Percentiles rank a stretch among this genome's conserved stretches.
phyloP scores from a whole-genome alignment of 2,888 invertebrate genomes.

The Ophion costatus region DNA sequence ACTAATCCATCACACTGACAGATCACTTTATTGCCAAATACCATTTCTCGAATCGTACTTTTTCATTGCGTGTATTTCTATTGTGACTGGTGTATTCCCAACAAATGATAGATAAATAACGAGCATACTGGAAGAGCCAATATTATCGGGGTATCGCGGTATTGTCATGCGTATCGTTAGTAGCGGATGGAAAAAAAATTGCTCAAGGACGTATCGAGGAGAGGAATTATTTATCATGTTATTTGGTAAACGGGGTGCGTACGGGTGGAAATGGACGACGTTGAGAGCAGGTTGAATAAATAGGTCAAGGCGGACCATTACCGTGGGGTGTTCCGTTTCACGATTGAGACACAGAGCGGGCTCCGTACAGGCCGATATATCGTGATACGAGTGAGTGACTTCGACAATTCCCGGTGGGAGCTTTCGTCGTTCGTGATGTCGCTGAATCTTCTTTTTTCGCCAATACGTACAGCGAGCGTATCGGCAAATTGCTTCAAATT shows the following conservation, averaged over 20 bases:
- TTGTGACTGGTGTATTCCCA: background rate
- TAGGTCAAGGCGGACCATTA: slow-evolving; percentile 62
- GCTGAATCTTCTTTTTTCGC: background rate
- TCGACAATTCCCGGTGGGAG: background rate
- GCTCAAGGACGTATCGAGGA: slow-evolving; percentile 30
- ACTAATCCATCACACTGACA: too few relatives aligned
- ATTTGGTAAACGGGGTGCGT: slow-evolving; percentile 28
- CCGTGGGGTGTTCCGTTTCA: slow-evolving; percentile 56
- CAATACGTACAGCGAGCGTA: too few relatives aligned
- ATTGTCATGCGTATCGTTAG: slow-evolving; percentile 3
- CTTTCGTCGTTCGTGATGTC: background rate
- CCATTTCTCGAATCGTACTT: too few relatives aligned
- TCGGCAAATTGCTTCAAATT: background rate
- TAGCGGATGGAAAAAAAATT: slow-evolving; percentile 8
- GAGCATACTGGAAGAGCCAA: background rate
- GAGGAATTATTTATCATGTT: slow-evolving; percentile 17
- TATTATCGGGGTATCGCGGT: background rate
- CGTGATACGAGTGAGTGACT: slow-evolving; percentile 16
- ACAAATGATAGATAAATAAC: background rate
- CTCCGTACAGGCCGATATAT: slow-evolving; percentile 15
- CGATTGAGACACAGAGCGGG: slow-evolving; percentile 46
- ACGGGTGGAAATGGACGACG: slow-evolving; percentile 39
- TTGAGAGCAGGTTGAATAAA: slow-evolving; percentile 46
- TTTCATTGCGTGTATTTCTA: background rate
- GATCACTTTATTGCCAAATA: too few relatives aligned